phyloP scores from a whole-genome alignment of 2,113 vertebrate genomes.

The Misgurnus mizolepis region DNA sequence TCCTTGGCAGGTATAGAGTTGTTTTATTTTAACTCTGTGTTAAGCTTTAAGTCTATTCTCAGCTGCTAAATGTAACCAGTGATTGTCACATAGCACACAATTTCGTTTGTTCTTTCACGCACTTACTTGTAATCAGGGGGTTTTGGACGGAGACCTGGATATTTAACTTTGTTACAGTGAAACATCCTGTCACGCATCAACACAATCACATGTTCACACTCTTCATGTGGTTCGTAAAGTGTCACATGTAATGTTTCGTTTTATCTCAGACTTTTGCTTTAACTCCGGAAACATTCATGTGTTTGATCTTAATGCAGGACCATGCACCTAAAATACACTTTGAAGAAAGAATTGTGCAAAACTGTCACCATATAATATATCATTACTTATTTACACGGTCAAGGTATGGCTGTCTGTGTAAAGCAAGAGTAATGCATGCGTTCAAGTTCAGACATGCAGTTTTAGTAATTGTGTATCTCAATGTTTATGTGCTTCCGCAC shows the following conservation, averaged over 20 bases:
- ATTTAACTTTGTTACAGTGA: neutral
- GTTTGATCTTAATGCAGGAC: neutral
- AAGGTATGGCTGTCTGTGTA: neutral
- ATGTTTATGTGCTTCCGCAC: neutral
- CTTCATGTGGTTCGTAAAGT: constrained; percentile 1
- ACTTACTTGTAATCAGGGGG: neutral
- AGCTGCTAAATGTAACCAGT: neutral
- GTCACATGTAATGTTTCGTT: neutral
- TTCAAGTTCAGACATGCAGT: neutral
- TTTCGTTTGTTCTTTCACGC: too few relatives aligned
- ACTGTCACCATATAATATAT: neutral
- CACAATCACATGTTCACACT: neutral
- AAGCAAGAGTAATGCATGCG: neutral
- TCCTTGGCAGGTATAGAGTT: constrained; percentile 83
- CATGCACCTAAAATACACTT: neutral
- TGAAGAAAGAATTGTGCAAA: neutral
- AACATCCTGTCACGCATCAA: constrained; percentile 2
- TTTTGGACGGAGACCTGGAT: neutral
- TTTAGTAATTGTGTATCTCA: neutral
- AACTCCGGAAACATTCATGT: neutral
- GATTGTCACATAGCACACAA: neutral
- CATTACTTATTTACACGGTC: neutral
- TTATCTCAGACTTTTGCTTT: neutral
- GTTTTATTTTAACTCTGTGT: too few relatives aligned
- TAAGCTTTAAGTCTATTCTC: neutral